Conservation (phyloP, 2,113 vertebrate species). For the Osmerus mordax region DNA sequence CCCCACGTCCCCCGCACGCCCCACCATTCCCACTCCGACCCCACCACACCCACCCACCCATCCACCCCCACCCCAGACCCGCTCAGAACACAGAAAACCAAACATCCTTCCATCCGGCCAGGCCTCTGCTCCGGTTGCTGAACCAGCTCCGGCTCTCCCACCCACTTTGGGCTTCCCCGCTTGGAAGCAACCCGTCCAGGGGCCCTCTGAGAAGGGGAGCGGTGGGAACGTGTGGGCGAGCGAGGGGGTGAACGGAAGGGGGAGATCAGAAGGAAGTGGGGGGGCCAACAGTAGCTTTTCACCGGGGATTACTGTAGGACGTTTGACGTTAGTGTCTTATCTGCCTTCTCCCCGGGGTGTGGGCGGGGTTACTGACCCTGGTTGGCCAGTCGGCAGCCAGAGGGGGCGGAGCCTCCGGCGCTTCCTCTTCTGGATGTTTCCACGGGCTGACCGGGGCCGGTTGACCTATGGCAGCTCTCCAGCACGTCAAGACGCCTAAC, state of each 20-base stretch:
- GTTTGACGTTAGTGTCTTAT: too few relatives aligned
- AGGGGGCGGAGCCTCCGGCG: too few relatives aligned
- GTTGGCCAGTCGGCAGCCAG: too few relatives aligned
- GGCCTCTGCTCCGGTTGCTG: conserved; percentile 27
- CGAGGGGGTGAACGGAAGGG: conserved; percentile 41
- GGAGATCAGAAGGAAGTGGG: conserved; percentile 48
- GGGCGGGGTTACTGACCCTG: too few relatives aligned
- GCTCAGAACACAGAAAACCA: conserved; percentile 68
- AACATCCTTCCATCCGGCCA: conserved; percentile 71
- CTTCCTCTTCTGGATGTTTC: too few relatives aligned
- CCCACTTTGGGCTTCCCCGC: conserved; percentile 65
- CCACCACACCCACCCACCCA: neutral
- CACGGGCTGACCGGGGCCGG: too few relatives aligned
- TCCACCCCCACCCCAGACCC: conserved; percentile 48
- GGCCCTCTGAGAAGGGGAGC: conserved; percentile 53
- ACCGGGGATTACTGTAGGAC: too few relatives aligned
- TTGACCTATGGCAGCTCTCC: too few relatives aligned
- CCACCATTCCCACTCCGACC: conserved; percentile 23
- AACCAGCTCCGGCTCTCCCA: conserved; percentile 51
- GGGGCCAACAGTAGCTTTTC: conserved; percentile 56
- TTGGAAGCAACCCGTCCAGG: conserved; percentile 47
- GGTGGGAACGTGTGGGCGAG: conserved; percentile 50
- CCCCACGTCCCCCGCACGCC: neutral
- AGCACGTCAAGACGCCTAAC: too few relatives aligned
- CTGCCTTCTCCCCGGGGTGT: too few relatives aligned